phyloP scores from a whole-genome alignment of 2,888 invertebrate genomes.

The Drosophila austrosaltans region DNA sequence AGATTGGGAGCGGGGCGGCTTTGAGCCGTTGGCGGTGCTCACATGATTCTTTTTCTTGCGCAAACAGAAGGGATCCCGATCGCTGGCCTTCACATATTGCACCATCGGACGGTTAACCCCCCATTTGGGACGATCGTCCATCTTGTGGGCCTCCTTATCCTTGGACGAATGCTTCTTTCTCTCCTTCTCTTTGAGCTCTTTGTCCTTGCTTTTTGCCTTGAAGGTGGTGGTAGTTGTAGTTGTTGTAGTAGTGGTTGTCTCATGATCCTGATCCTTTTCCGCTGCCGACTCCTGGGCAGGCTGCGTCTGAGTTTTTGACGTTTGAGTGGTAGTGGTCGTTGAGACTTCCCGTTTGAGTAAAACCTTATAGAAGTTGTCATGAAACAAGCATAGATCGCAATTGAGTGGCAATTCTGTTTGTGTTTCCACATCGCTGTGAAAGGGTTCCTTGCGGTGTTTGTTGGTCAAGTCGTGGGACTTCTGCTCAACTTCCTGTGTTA shows the following conservation, averaged over 20 bases:
- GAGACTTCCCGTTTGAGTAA: constrained; percentile 82
- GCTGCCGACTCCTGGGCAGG: constrained; percentile 65
- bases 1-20: constrained; percentile 85
- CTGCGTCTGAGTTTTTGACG: constrained; percentile 78
- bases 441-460: constrained; percentile 19
- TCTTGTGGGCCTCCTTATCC: constrained; percentile 74
- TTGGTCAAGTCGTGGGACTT: background rate
- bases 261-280: constrained; percentile 74
- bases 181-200: constrained; percentile 67
- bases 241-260: constrained; percentile 82
- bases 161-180: constrained; percentile 59
- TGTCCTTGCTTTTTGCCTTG: constrained; percentile 79
- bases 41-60: constrained; percentile 85
- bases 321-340: constrained; percentile 83
- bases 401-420: constrained; percentile 82
- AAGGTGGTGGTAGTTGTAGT: constrained; percentile 82
- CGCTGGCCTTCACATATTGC: constrained; percentile 94
- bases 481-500: constrained; percentile 1
- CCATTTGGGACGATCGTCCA: constrained; percentile 89
- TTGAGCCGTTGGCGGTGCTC: constrained; percentile 67
- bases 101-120: constrained; percentile 90
- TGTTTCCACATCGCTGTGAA: constrained; percentile 79
- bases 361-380: constrained; percentile 83
- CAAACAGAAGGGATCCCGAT: constrained; percentile 92
- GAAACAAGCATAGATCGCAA: constrained; percentile 82